Evolutionary conservation across 2,113 vertebrate species (phyloP).

Genomic region (Plestiodon gilberti): DNA sequence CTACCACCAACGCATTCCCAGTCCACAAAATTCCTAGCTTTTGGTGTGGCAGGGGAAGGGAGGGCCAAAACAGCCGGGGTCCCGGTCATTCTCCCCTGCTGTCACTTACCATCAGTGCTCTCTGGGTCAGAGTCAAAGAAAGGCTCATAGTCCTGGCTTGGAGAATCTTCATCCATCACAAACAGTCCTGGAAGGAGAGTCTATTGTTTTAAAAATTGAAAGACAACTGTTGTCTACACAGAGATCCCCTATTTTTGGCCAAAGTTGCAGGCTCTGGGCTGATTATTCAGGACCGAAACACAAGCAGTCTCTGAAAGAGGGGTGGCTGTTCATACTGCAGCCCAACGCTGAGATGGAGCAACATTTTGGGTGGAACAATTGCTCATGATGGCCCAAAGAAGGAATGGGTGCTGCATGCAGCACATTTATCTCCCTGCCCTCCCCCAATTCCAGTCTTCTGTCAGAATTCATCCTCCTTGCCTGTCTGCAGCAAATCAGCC

Average conservation of each 20-base stretch:
- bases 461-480: not conserved
- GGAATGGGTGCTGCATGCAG: too few relatives aligned
- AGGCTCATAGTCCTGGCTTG: slow-evolving; percentile 86
- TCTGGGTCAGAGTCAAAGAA: slow-evolving; percentile 87
- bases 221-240: not conserved
- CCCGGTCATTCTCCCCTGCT: not conserved
- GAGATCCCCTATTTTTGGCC: too few relatives aligned
- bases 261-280: not conserved
- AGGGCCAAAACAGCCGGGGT: not conserved
- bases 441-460: not conserved
- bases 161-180: slow-evolving; percentile 91
- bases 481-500: not conserved
- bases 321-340: not conserved
- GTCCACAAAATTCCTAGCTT: too few relatives aligned
- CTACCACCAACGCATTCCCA: not conserved
- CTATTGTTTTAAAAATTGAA: not conserved
- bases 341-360: not conserved
- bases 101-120: slow-evolving; percentile 83
- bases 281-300: not conserved
- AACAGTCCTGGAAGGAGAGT: slow-evolving; percentile 81
- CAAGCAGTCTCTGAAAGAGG: not conserved
- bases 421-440: not conserved
- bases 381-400: not conserved
- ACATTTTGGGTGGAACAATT: not conserved
- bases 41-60: not conserved